phyloP scores from a whole-genome alignment of 2,797 vertebrate species.

The Microctenopoma steveboyesi region DNA sequence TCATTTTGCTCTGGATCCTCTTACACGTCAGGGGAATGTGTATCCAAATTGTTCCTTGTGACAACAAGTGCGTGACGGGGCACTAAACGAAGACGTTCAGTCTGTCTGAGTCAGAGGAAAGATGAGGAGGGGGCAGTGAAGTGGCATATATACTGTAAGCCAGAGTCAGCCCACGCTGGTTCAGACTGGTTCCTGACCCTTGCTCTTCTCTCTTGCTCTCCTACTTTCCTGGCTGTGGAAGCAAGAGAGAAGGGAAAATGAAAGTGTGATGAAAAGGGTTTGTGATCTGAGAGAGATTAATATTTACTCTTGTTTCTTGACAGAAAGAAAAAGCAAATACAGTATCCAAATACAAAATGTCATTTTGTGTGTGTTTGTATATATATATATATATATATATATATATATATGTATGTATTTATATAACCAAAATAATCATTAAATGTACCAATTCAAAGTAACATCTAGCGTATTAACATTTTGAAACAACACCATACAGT shows the following conservation, averaged over 20 bases:
- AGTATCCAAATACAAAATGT: not conserved
- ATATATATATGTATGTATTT: too few relatives aligned
- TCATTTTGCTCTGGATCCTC: conserved; percentile 31
- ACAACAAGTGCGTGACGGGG: conserved; percentile 69
- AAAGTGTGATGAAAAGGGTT: conserved; percentile 29
- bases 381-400: too few relatives aligned
- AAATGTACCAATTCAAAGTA: not conserved
- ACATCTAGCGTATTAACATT: not conserved
- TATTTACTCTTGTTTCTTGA: not conserved
- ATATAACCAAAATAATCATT: too few relatives aligned
- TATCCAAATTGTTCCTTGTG: conserved; percentile 66
- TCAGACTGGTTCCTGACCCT: conserved; percentile 81
- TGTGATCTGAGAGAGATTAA: not conserved
- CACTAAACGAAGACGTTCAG: conserved; percentile 66
- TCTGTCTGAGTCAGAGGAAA: conserved; percentile 71
- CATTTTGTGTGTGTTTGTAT: too few relatives aligned
- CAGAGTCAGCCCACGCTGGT: conserved; percentile 77
- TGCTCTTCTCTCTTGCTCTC: conserved; percentile 38
- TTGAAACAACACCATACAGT: conserved; percentile 2
- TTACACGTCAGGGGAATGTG: conserved; percentile 72
- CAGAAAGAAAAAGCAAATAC: not conserved
- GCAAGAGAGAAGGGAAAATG: not conserved
- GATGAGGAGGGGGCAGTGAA: conserved; percentile 41
- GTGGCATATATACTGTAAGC: conserved; percentile 56
- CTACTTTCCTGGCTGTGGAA: conserved; percentile 17